phyloP scores from a whole-genome alignment of 2,113 vertebrate genomes.

The Clarias macrocephalus region DNA sequence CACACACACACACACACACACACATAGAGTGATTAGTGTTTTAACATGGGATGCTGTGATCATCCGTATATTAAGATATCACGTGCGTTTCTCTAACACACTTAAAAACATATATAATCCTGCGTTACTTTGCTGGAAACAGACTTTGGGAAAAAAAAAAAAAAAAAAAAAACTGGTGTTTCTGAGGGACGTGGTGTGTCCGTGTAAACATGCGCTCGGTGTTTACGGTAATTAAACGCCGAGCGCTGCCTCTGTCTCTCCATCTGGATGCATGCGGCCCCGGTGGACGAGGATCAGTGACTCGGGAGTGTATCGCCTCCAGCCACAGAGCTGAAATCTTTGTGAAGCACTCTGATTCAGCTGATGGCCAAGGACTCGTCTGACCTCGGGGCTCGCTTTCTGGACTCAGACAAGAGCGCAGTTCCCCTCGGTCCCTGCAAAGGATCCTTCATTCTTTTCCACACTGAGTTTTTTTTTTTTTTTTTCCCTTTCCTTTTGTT shows the following conservation, averaged over 20 bases:
- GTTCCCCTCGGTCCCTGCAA: constrained; percentile 25
- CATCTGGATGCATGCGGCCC: background rate
- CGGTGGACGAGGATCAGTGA: constrained; percentile 21
- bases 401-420: constrained; percentile 37
- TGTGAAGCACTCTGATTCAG: constrained; percentile 62
- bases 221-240: constrained; percentile 26
- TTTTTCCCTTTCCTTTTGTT: background rate
- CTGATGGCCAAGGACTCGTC: constrained; percentile 65
- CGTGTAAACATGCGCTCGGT: constrained; percentile 18
- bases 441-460: constrained; percentile 9
- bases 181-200: constrained; percentile 1
- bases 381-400: constrained; percentile 61
- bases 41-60: background rate
- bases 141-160: background rate
- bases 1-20: background rate
- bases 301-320: constrained; percentile 55
- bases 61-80: background rate
- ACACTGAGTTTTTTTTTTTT: background rate
- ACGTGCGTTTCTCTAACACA: background rate
- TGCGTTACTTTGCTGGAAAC: background rate
- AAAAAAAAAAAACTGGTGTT: background rate
- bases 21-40: background rate
- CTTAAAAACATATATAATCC: background rate
- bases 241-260: constrained; percentile 1
- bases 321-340: constrained; percentile 53